Percentiles rank a stretch among this genome's conserved stretches.
Evolutionary conservation across 30 jellyfish, hydroid and myxozoan genomes (phyloP).

Genomic region (Turritopsis dohrnii): DNA sequence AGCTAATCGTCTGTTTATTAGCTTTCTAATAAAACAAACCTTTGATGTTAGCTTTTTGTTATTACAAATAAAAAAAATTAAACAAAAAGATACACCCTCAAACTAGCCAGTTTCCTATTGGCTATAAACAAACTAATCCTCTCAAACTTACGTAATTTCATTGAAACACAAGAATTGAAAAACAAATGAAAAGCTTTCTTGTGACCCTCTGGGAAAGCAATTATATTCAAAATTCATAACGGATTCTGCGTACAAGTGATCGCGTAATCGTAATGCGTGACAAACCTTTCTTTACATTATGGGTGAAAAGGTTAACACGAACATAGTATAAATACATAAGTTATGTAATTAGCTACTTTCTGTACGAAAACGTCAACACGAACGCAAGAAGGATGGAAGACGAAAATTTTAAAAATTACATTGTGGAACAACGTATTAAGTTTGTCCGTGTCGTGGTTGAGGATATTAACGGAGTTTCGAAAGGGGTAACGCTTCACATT

Average conservation of each 20-base stretch:
- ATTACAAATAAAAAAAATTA: no score
- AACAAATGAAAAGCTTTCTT: no score
- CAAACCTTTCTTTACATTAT: neutral
- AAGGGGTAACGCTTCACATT: conserved; percentile 13
- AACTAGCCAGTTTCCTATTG: no score
- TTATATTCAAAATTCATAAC: no score
- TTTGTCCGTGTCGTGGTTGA: conserved; percentile 19
- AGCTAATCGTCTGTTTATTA: no score
- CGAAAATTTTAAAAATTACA: neutral
- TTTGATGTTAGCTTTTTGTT: no score
- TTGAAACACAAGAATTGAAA: neutral
- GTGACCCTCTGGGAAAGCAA: neutral
- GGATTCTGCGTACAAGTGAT: no score
- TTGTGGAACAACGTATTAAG: neutral
- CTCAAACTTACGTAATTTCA: neutral
- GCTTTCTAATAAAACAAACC: no score
- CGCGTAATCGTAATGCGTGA: neutral
- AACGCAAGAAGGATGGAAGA: no score
- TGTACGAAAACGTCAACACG: neutral
- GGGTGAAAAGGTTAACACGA: neutral
- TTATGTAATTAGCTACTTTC: no score
- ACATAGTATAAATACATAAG: neutral
- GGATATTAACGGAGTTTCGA: conserved; percentile 15
- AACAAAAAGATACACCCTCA: no score
- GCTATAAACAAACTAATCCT: no score